These are phyloP conservation scores for Babyrousa celebensis DNA, from an alignment of 2,797 vertebrate species.

Conservation along the genomic window DNA sequence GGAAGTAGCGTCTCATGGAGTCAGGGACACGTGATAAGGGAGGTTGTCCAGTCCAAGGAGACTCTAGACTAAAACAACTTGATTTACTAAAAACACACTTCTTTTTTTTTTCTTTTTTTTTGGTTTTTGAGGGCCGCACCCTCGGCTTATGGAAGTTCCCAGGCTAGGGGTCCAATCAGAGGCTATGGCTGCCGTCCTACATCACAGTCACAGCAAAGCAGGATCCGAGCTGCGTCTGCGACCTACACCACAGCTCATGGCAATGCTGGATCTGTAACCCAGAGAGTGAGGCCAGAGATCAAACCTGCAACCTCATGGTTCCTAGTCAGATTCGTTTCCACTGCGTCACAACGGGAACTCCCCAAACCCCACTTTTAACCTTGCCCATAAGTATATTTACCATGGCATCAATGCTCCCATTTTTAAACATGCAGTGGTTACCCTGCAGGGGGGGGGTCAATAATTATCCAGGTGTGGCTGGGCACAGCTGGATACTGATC, in stretches of 20 bases:
- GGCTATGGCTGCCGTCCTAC: too few species aligned
- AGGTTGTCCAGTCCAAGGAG: accelerated
- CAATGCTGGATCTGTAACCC: too few species aligned
- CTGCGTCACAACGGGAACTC: too few species aligned
- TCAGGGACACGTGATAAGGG: background rate
- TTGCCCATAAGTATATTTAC: background rate
- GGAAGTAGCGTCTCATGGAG: background rate
- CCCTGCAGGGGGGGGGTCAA: background rate
- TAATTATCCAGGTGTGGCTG: background rate
- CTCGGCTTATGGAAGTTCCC: too few species aligned
- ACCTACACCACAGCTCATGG: too few species aligned
- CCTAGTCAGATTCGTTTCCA: too few species aligned
- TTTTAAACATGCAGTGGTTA: background rate
- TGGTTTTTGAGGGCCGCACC: too few species aligned
- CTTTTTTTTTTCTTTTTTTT: background rate
- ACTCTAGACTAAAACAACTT: background rate
- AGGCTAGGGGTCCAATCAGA: too few species aligned
- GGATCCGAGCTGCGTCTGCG: too few species aligned
- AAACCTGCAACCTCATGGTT: too few species aligned
- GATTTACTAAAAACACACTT: background rate
- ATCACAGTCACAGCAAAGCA: too few species aligned
- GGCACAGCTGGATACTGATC: background rate
- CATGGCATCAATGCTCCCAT: background rate
- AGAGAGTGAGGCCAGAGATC: too few species aligned
- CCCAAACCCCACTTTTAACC: background rate